Evolutionary conservation across 2,888 invertebrate genomes (phyloP).

Genomic region (Marasmarcha lunaedactyla): DNA sequence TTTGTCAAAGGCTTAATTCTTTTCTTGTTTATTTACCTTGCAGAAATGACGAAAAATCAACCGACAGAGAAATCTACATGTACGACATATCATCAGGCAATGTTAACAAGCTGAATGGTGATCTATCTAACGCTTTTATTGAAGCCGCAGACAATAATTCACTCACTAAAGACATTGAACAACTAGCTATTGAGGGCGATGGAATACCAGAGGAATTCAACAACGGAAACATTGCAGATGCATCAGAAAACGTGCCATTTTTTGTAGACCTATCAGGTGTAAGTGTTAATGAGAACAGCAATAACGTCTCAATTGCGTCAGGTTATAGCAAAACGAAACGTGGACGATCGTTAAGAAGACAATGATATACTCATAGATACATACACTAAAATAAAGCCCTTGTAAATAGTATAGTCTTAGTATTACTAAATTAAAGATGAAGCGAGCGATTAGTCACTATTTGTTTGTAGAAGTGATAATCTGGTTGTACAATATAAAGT

Average conservation of each 20-base stretch:
- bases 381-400: conserved; percentile 17
- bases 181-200: conserved; percentile 64
- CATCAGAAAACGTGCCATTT: conserved; percentile 66
- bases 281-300: conserved; percentile 40
- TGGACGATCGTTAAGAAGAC: conserved; percentile 55
- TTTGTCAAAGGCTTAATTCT: too few relatives aligned
- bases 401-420: conserved; percentile 65
- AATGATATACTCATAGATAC: conserved; percentile 25
- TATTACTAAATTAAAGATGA: conserved; percentile 63
- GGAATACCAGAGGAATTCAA: conserved; percentile 53
- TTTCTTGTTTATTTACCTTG: conserved; percentile 22
- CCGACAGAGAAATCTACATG: conserved; percentile 87
- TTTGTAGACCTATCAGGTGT: conserved; percentile 58
- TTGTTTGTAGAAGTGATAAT: conserved; percentile 60
- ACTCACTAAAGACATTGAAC: conserved; percentile 73
- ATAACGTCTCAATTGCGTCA: conserved; percentile 58
- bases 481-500: conserved; percentile 62
- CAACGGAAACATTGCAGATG: conserved; percentile 39
- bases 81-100: conserved; percentile 81
- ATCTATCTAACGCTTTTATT: conserved; percentile 86
- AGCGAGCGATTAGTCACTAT: conserved; percentile 50
- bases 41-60: conserved; percentile 56
- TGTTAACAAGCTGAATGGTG: conserved; percentile 83
- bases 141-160: conserved; percentile 90
- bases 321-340: conserved; percentile 67